Base-by-base conservation (phyloP, 2,888 invertebrate genomes). In the Sarcophaga subvicina region DNA sequence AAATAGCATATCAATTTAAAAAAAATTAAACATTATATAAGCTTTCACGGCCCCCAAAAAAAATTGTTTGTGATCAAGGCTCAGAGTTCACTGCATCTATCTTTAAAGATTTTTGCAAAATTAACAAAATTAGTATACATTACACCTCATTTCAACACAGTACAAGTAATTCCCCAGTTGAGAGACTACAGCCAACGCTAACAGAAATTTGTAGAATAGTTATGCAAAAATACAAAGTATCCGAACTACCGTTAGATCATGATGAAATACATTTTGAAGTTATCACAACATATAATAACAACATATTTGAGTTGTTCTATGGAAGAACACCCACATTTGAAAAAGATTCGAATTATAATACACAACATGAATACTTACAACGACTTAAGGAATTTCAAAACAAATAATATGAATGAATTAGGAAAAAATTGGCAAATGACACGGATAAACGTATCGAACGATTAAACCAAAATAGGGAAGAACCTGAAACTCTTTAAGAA, bases 121-220 rank as follows among this genome's bases (percentile, higher is more conserved):
- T 75, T 22, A 60, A 80, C 22, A n/a, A 80, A 8, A 88, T 85
- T 27, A 12, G 63, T n/a, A 60, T 86, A 3, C 88, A 88, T 64
- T 77, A 63, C n/a, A 87, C 85, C 0, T 89, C 88, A 17, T 88
- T 86, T 37, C 85, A 88, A 66, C 86, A 88, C 72, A 83, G 67
- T 3, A 80, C 71, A 37, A 77, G 87, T 17, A 88, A 87, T 45
- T 63, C 81, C 17, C 83, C 75, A 54, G 75, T 88, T 2, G 85
- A 82, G 54, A 77, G 25, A 25, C 25, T 25, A 25, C 25, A 25
- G 3, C 3, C 25, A 11, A 22, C 22, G 1, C 1, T 22, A 22
- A 22, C 22, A 22, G 87, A 88, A 69, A 88, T 73, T n/a, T 88
- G 85, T 49, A 75, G 77, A 72, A 78, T 83, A n/a, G 27, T 86